Percentiles rank a stretch among this genome's conserved stretches.
phyloP scores from a whole-genome alignment of 2,797 vertebrate genomes.

The Macroramphosus scolopax region DNA sequence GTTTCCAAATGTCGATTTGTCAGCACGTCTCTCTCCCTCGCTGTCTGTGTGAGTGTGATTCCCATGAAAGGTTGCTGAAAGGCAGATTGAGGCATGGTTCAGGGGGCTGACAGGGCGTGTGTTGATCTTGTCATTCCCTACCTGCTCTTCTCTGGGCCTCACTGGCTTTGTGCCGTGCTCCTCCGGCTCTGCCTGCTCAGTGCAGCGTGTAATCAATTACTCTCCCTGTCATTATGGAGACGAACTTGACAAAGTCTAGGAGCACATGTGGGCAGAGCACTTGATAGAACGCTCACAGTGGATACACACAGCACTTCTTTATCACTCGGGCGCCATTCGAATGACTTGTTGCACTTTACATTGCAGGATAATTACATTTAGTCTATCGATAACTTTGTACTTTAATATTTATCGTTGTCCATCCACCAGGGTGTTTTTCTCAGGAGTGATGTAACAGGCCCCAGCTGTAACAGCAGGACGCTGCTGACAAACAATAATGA shows the following conservation, averaged over 20 bases:
- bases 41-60: neutral
- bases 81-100: slow-evolving; percentile 36
- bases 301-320: slow-evolving; percentile 19
- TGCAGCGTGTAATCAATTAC: slow-evolving; percentile 73
- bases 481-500: slow-evolving; percentile 50
- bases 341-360: no score
- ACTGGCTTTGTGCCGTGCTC: slow-evolving; percentile 25
- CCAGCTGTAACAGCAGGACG: slow-evolving; percentile 45
- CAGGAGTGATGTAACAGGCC: slow-evolving; percentile 40
- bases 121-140: slow-evolving; percentile 40
- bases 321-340: no score
- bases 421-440: slow-evolving; percentile 15
- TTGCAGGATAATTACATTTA: no score
- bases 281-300: slow-evolving; percentile 37
- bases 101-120: no score
- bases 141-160: slow-evolving; percentile 50
- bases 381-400: slow-evolving; percentile 16
- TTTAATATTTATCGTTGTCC: slow-evolving; percentile 5
- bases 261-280: slow-evolving; percentile 46
- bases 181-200: slow-evolving; percentile 61
- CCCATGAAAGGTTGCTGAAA: slow-evolving; percentile 48
- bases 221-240: slow-evolving; percentile 62
- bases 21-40: no score
- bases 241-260: slow-evolving; percentile 42
- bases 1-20: no score